phyloP scores from a whole-genome alignment of 2,888 invertebrate species.

The Anorthoa munda region DNA sequence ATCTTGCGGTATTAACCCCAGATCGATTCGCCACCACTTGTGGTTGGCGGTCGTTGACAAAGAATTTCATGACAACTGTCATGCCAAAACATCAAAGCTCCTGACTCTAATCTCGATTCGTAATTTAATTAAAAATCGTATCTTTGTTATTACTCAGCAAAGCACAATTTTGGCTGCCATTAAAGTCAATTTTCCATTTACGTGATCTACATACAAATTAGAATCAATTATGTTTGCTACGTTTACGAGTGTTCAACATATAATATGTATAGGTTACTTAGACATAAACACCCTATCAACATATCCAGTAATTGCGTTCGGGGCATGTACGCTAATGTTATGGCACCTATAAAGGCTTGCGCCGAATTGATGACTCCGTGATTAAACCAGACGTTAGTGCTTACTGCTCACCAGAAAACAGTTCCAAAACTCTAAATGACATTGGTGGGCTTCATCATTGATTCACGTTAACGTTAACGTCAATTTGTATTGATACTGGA shows the following conservation, averaged over 20 bases:
- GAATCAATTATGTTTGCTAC: constrained; percentile 18
- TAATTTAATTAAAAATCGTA: constrained; percentile 38
- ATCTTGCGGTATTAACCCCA: constrained; percentile 55
- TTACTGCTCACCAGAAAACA: constrained; percentile 23
- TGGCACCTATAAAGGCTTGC: constrained; percentile 31
- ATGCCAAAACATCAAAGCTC: constrained; percentile 18
- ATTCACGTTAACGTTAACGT: too few species aligned
- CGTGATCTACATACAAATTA: constrained; percentile 32
- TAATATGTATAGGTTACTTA: constrained; percentile 18
- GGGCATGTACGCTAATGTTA: constrained; percentile 38
- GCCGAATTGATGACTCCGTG: constrained; percentile 37
- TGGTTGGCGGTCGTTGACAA: background rate
- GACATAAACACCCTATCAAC: constrained; percentile 27
- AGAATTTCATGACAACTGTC: constrained; percentile 31
- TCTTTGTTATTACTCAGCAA: constrained; percentile 28
- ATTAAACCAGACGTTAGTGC: constrained; percentile 26
- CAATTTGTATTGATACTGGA: too few species aligned
- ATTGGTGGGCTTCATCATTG: too few species aligned
- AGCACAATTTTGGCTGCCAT: constrained; percentile 17
- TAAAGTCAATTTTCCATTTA: constrained; percentile 40
- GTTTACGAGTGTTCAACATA: constrained; percentile 24
- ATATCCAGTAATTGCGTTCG: constrained; percentile 36
- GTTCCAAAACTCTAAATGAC: constrained; percentile 34
- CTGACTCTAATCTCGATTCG: constrained; percentile 1
- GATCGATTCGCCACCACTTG: constrained; percentile 44